Evolutionary conservation across 1,140 invertebrate species (phyloP), one percentile per base, ranked within the genome.

Genomic region (Drosophila oshimai): DNA sequence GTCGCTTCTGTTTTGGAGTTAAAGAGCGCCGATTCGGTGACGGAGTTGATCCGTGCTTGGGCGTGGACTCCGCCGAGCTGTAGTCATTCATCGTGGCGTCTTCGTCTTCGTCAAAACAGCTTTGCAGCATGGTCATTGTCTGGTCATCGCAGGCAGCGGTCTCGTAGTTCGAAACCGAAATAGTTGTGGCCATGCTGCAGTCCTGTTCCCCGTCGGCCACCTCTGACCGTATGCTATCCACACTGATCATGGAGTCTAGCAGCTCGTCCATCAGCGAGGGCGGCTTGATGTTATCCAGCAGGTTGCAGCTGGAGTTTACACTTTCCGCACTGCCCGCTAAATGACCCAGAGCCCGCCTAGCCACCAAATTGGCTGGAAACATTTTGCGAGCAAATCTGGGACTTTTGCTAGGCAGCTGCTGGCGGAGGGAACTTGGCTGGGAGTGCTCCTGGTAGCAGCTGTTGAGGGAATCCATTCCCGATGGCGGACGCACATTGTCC

Each of bases 201-300:
- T 86, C 74, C 22, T 69, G 61, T 12, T 80, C 79, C 0, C 64
- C 67, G 42, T 96, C 95, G 0, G 93, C 94, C 4, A 95, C 92
- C 91, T 96, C 96, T 1, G 95, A 96, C 9, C 94, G 94, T 26
- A 97, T 96, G 76, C 96, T 97, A 0, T 95, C 95, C 1, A 97
- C 95, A 51, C 96, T 97, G 6, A 96, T 91, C 94, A 97, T 96
- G 92, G 97, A 94, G 72, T 96, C 95, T 0, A 94, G 92, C 9
- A 96, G 76, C 67, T 96, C 94, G 39, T 96, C 95, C 94, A 97
- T 94, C 65, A 95, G 93, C 0, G 96, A 96, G 0, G 96, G 96
- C 10, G 96, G 96, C 75, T 96, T 96, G 1, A 96, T 93, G 65
- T 95, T 95, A 15, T 97, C 96, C 36, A 97, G 33, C 7, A 89